Evolutionary conservation across 1,140 invertebrate genomes (phyloP).

Genomic region (Drepana arcuata): DNA sequence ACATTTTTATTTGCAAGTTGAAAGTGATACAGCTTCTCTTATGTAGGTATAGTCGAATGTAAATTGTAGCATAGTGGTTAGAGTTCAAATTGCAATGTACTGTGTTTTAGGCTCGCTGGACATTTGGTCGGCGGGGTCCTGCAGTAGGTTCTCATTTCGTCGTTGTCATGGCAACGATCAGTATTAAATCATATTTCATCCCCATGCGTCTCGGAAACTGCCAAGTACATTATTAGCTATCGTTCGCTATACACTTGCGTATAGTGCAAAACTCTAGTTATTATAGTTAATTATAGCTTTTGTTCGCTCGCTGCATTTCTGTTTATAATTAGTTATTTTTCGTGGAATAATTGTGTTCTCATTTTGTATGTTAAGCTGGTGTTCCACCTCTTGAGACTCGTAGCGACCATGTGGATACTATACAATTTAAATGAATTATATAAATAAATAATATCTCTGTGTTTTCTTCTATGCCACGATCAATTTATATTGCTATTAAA

Average conservation of each 20-base stretch:
- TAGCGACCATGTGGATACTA: conserved; percentile 69
- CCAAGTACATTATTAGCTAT: conserved; percentile 60
- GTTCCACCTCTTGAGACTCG: conserved; percentile 60
- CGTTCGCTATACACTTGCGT: conserved; percentile 40
- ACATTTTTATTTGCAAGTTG: too few species aligned
- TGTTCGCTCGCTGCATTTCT: conserved; percentile 63
- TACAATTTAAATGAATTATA: conserved; percentile 72
- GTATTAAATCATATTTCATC: not conserved
- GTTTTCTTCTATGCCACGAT: too few species aligned
- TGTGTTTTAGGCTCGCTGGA: too few species aligned
- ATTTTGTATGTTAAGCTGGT: conserved; percentile 66
- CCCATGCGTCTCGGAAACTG: conserved; percentile 28
- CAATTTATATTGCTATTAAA: too few species aligned
- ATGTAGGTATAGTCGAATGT: too few species aligned
- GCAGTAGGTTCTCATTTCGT: too few species aligned
- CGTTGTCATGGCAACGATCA: not conserved
- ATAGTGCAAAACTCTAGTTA: conserved; percentile 42
- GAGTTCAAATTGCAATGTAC: too few species aligned
- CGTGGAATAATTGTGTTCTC: conserved; percentile 64
- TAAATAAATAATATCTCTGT: conserved; percentile 29
- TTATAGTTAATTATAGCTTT: conserved; percentile 48
- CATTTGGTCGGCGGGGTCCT: too few species aligned
- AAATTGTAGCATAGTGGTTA: too few species aligned
- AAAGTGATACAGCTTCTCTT: too few species aligned
- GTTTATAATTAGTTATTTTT: conserved; percentile 52